These are phyloP conservation scores for Tiliacea citrago DNA, from an alignment of 2,888 invertebrate genomes.

Conservation along the genomic window DNA sequence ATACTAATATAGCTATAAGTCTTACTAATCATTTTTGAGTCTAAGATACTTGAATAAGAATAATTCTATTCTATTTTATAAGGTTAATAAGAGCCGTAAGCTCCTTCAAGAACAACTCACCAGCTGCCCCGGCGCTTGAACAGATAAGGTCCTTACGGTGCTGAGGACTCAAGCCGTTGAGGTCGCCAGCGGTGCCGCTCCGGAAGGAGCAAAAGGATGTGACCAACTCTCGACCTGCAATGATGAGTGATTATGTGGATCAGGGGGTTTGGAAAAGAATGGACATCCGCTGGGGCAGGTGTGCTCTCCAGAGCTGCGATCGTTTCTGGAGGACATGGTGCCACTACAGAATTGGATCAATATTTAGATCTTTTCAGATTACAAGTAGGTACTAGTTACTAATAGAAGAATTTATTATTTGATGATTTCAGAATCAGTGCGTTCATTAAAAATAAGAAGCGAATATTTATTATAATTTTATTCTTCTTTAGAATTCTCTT, in stretches of 20 bases:
- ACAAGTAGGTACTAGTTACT: background rate
- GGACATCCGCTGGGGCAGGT: too few species aligned
- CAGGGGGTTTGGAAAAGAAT: background rate
- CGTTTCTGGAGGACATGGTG: too few species aligned
- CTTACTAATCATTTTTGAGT: too few species aligned
- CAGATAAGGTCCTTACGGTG: background rate
- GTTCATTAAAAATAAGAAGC: background rate
- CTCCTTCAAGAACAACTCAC: background rate
- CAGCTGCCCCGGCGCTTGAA: background rate
- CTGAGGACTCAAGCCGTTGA: background rate
- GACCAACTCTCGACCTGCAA: background rate
- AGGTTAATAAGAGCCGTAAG: background rate
- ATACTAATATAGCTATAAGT: too few species aligned
- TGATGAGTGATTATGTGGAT: background rate
- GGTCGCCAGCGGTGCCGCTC: background rate
- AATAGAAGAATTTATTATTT: background rate
- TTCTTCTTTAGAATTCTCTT: conserved; percentile 13
- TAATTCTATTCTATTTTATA: too few species aligned
- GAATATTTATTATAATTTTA: conserved; percentile 1
- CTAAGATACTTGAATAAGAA: too few species aligned
- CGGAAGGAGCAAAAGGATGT: background rate
- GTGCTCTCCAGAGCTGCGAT: too few species aligned
- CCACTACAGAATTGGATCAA: too few species aligned
- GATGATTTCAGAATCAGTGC: background rate
- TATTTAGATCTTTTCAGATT: too few species aligned